phyloP scores from a whole-genome alignment of 2,797 vertebrate genomes.

The Poecilia picta region DNA sequence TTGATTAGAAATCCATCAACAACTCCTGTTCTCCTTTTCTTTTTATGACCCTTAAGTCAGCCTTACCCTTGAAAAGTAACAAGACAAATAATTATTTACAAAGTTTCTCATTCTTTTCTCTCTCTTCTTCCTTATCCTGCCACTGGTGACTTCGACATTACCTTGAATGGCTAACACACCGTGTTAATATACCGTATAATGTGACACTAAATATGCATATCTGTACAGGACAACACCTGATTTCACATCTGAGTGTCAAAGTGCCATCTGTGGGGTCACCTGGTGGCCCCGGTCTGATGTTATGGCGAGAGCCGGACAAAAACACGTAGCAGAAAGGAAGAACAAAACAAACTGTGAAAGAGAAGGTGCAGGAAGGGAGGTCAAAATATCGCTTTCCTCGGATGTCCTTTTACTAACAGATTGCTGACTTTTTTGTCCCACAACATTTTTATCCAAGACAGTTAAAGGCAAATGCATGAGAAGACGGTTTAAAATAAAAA shows the following conservation, averaged over 20 bases:
- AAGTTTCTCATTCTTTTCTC: constrained; percentile 64
- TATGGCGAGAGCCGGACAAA: constrained; percentile 48
- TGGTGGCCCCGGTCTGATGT: constrained; percentile 67
- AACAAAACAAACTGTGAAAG: constrained; percentile 45
- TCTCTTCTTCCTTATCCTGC: constrained; percentile 32
- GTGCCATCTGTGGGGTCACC: constrained; percentile 83
- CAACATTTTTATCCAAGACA: constrained; percentile 1
- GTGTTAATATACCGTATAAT: constrained; percentile 86
- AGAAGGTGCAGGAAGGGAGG: constrained; percentile 54
- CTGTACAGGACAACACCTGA: constrained; percentile 81
- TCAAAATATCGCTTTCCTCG: constrained; percentile 49
- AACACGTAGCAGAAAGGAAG: constrained; percentile 44
- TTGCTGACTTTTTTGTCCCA: constrained; percentile 39
- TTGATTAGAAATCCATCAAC: constrained; percentile 69
- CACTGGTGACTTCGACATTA: constrained; percentile 80
- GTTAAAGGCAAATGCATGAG: constrained; percentile 10
- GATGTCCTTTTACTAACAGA: constrained; percentile 24
- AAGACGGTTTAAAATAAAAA: constrained; percentile 14
- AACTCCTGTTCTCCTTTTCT: constrained; percentile 58
- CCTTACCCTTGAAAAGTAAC: constrained; percentile 77
- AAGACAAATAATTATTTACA: constrained; percentile 63
- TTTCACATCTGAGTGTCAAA: constrained; percentile 84
- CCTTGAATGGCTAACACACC: constrained; percentile 81
- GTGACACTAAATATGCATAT: constrained; percentile 86
- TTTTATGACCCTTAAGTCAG: constrained; percentile 45